Conservation (phyloP, 2,797 vertebrate species). For the Lophius americanus region DNA sequence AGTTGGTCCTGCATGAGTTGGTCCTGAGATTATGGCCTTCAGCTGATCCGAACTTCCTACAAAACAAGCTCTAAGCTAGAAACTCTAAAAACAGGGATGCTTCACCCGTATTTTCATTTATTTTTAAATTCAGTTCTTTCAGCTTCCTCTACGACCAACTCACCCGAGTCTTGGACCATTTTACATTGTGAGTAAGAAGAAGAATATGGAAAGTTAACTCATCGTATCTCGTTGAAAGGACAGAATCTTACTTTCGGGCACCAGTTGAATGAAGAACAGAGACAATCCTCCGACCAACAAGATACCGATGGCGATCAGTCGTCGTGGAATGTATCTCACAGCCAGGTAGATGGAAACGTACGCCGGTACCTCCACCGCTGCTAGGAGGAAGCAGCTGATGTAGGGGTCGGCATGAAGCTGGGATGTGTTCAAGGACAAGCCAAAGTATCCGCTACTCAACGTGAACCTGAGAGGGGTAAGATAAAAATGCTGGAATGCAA, state of each 20-base stretch:
- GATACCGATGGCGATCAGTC: slow-evolving; percentile 74
- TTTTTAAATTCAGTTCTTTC: too few relatives aligned
- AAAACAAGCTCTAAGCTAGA: too few relatives aligned
- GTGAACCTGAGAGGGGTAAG: slow-evolving; percentile 79
- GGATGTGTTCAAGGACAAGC: slow-evolving; percentile 86
- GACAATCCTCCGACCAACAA: slow-evolving; percentile 83
- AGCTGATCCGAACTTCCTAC: too few relatives aligned
- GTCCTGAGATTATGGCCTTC: too few relatives aligned
- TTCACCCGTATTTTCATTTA: too few relatives aligned
- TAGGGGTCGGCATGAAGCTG: slow-evolving; percentile 84
- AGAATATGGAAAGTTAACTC: too few relatives aligned
- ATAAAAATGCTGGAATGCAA: neutral
- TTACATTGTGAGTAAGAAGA: neutral
- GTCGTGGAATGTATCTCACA: slow-evolving; percentile 76
- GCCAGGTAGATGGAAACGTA: slow-evolving; percentile 83
- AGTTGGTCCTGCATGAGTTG: too few relatives aligned
- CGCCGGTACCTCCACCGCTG: slow-evolving; percentile 85
- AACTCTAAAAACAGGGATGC: too few relatives aligned
- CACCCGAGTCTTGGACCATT: too few relatives aligned
- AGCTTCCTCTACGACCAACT: too few relatives aligned
- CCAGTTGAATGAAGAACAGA: slow-evolving; percentile 84
- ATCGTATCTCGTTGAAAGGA: too few relatives aligned
- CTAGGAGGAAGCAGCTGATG: slow-evolving; percentile 88
- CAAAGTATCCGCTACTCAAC: slow-evolving; percentile 82
- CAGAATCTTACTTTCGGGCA: slow-evolving; percentile 78